phyloP scores from a whole-genome alignment of 1,140 invertebrate genomes.

The Drepana arcuata region DNA sequence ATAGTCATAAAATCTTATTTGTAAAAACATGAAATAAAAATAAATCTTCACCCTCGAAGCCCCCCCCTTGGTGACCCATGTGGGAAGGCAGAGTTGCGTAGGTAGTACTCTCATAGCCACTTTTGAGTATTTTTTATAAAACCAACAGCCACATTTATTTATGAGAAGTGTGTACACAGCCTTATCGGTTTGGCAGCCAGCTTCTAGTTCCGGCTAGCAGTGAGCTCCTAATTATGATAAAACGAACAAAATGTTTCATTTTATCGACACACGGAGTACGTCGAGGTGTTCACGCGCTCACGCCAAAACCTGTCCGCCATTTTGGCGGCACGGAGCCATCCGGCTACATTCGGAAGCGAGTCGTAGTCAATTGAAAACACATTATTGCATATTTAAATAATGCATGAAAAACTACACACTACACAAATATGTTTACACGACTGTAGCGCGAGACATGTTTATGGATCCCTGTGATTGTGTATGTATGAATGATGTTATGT shows the following conservation, averaged over 20 bases:
- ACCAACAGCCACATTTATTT: too few relatives aligned
- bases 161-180: constrained; percentile 10
- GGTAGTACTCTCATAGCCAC: too few relatives aligned
- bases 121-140: too few relatives aligned
- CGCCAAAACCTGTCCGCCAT: constrained; percentile 6
- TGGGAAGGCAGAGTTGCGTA: not conserved
- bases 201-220: constrained; percentile 20
- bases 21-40: too few relatives aligned
- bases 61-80: not conserved
- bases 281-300: constrained; percentile 1
- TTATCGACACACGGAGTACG: constrained; percentile 1
- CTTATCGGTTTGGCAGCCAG: constrained; percentile 5
- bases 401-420: too few relatives aligned
- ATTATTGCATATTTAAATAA: too few relatives aligned
- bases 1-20: too few relatives aligned
- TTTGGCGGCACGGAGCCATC: constrained; percentile 8
- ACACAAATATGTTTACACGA: too few relatives aligned
- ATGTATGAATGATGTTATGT: too few relatives aligned
- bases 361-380: constrained; percentile 2
- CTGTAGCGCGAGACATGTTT: too few relatives aligned
- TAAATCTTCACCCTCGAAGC: too few relatives aligned
- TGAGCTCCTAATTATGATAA: constrained; percentile 16
- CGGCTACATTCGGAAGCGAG: constrained; percentile 12
- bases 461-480: too few relatives aligned
- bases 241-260: constrained; percentile 13